Conservation (phyloP, 1,140 invertebrate genomes). For the Caenorhabditis remanei region DNA sequence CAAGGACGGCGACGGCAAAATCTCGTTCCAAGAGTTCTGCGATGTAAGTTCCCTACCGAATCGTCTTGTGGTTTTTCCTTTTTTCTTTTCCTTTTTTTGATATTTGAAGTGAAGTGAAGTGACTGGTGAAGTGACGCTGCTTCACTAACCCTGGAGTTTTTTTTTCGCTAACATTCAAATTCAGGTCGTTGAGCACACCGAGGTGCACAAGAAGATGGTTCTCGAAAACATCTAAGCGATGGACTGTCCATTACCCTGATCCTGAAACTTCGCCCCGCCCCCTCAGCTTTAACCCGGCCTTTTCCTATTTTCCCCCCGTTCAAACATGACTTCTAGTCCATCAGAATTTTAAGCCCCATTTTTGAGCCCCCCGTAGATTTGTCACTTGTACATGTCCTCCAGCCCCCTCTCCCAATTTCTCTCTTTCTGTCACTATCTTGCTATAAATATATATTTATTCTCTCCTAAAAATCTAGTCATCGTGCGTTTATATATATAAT, state of each 20-base stretch:
- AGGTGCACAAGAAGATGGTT: constrained; percentile 78
- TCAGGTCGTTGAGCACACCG: constrained; percentile 76
- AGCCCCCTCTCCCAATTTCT: neutral
- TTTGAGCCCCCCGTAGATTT: neutral
- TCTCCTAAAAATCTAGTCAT: neutral
- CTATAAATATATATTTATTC: neutral
- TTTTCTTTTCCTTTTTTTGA: constrained; percentile 36
- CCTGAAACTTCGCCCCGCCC: constrained; percentile 11
- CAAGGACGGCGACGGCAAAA: constrained; percentile 78
- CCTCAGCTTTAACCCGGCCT: constrained; percentile 26
- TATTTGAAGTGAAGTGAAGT: constrained; percentile 48
- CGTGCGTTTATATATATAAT: constrained; percentile 4
- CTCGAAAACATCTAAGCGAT: constrained; percentile 75
- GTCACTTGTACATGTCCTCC: constrained; percentile 50
- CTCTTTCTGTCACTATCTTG: constrained; percentile 40
- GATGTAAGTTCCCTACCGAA: constrained; percentile 75
- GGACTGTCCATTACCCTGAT: no score
- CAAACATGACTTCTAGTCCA: constrained; percentile 2
- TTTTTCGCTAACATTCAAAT: constrained; percentile 61
- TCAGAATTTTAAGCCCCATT: neutral
- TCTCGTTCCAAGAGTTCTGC: constrained; percentile 79
- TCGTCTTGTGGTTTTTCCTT: neutral
- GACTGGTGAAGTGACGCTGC: constrained; percentile 25
- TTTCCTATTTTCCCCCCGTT: neutral
- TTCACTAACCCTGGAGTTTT: constrained; percentile 40